Percentiles rank a stretch among this genome's conserved stretches.
Conservation (phyloP, 1,140 invertebrate genomes). For the Tyrophagus putrescentiae region DNA sequence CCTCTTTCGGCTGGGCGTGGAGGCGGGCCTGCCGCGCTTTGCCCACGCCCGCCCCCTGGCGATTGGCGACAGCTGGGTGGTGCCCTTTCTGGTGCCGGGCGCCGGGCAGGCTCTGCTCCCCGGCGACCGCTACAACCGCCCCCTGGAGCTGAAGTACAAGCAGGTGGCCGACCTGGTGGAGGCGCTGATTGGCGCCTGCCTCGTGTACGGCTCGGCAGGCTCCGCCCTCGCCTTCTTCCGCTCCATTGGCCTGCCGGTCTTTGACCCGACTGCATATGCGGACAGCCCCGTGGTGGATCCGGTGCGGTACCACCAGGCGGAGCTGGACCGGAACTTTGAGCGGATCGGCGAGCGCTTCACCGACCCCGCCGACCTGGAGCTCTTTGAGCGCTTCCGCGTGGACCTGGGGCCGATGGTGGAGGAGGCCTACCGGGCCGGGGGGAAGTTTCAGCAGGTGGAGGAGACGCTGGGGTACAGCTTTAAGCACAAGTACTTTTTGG, state of each 20-base stretch:
- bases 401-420: neutral
- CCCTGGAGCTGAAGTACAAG: slow-evolving; percentile 37
- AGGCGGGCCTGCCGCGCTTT: slow-evolving; percentile 36
- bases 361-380: neutral
- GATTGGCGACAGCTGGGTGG: neutral
- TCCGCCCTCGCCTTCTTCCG: slow-evolving; percentile 48
- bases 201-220: slow-evolving; percentile 40
- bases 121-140: neutral
- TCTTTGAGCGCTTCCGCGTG: neutral
- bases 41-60: slow-evolving; percentile 28
- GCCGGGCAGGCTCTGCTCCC: neutral
- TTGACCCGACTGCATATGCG: neutral
- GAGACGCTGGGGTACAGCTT: neutral
- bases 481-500: neutral
- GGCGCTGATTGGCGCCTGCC: slow-evolving; percentile 62
- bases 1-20: slow-evolving; percentile 48
- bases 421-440: neutral
- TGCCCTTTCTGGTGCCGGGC: neutral
- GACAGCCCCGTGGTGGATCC: neutral
- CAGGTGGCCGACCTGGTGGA: slow-evolving; percentile 64
- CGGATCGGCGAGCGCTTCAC: neutral
- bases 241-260: slow-evolving; percentile 44
- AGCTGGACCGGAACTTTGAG: neutral
- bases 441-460: neutral
- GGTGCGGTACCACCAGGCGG: neutral